Evolutionary conservation across 2,888 invertebrate species (phyloP), one percentile per base, ranked within the genome.

Genomic region (Microplitis deprimator): DNA sequence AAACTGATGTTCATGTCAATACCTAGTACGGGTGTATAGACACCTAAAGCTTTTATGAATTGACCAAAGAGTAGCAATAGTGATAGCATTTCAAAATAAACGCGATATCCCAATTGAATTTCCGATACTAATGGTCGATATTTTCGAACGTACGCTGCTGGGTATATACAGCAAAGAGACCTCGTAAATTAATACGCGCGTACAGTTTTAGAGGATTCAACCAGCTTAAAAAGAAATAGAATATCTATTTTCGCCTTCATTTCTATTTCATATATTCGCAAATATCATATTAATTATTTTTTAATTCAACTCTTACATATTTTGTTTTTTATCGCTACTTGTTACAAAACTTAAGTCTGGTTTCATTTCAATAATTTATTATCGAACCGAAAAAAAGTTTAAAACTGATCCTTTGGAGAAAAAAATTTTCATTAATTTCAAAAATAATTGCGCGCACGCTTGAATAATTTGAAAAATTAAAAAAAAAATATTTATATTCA

Each of bases 111-210:
- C 77, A 82, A 83, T 83, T 79, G 81, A 82, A 81, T 85, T 83
- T 84, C 80, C 79, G 83, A 81, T 81, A 84, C 82, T 85, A 85
- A 85, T 85, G 82, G 82, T 73, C 83, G 84, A 85, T 84, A 84
- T 84, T 82, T 83, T 80, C 81, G 80, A 13, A 13, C 8, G 8
- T 50, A 13, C 13, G 50, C 50, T 50, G 50, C 50, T 8, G 50
- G 50, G 13, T 50, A 10, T 13, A 50, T 50, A 8, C 8, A 50
- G 50, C 73, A 59, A 70, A 71, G 72, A 70, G 60, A 50, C 77
- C 75, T 60, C 75, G 75, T 73, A 77, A 76, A 79, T 80, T 79
- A 80, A 81, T 76, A 77, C 80, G 70, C 75, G 68, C 76, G 59
- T 76, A 74, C 73, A 61, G 50, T 72, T 73, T 39, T 62, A 73